These are phyloP conservation scores for Leptocoma aspasia DNA, from an alignment of 2,113 vertebrate genomes.

Conservation along the genomic window DNA sequence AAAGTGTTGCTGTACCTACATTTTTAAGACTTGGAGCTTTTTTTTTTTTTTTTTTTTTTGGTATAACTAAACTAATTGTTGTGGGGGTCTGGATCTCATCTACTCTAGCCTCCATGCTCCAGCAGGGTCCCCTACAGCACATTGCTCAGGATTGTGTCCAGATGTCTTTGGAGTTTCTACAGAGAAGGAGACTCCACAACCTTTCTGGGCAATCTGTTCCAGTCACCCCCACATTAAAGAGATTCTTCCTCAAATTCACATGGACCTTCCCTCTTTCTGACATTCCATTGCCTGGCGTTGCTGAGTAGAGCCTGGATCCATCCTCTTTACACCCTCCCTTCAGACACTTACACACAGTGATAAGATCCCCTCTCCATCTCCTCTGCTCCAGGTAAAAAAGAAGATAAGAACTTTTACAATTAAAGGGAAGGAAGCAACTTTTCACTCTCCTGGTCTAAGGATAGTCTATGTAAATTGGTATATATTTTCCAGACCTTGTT, in stretches of 20 bases:
- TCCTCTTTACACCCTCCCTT: too few relatives aligned
- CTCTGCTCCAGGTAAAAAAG: background rate
- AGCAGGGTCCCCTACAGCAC: background rate
- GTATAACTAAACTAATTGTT: too few relatives aligned
- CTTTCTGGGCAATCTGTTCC: background rate
- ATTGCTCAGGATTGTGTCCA: background rate
- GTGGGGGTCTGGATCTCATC: background rate
- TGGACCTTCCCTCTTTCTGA: background rate
- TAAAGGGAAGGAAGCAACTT: background rate
- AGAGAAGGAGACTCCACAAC: background rate
- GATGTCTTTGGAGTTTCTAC: background rate
- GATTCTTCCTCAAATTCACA: background rate
- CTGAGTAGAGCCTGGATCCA: background rate
- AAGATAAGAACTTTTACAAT: background rate
- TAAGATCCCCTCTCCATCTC: background rate
- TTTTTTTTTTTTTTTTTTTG: background rate
- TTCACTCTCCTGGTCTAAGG: background rate
- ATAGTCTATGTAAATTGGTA: accelerated
- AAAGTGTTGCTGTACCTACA: background rate
- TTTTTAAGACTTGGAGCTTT: background rate
- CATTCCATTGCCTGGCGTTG: background rate
- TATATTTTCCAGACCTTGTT: background rate
- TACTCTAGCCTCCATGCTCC: background rate
- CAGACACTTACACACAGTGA: background rate
- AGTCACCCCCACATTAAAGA: background rate